Percentiles rank a stretch among this genome's conserved stretches.
These are phyloP conservation scores for Pheosia gnoma DNA, from an alignment of 2,888 invertebrate species.

Conservation along the genomic window DNA sequence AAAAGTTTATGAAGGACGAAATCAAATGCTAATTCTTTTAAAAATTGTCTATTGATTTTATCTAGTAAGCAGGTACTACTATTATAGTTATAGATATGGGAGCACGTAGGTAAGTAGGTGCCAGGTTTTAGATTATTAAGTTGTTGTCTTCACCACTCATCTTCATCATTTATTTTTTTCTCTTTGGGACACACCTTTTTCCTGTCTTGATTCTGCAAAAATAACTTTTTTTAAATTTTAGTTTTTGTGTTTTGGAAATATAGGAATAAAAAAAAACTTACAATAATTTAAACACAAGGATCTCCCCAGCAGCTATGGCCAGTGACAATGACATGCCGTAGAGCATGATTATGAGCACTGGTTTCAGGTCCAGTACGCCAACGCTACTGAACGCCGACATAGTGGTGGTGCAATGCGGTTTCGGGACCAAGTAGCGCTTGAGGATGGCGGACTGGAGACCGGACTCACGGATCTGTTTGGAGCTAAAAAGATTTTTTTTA, in stretches of 20 bases:
- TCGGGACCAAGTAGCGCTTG: slow-evolving; percentile 50
- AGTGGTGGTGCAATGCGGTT: slow-evolving; percentile 57
- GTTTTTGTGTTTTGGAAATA: too few species aligned
- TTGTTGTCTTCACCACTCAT: too few species aligned
- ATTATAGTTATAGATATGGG: too few species aligned
- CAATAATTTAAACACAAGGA: slow-evolving; percentile 42
- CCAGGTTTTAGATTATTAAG: too few species aligned
- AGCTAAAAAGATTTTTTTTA: slow-evolving; percentile 49
- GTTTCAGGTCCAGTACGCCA: slow-evolving; percentile 71
- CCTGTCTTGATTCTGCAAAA: slow-evolving; percentile 9
- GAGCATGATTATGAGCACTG: slow-evolving; percentile 70
- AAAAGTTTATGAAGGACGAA: neutral
- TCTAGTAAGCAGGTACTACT: too few species aligned
- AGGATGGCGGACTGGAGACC: slow-evolving; percentile 75
- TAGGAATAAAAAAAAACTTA: slow-evolving; percentile 13
- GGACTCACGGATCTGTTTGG: slow-evolving; percentile 80
- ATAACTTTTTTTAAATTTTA: too few species aligned
- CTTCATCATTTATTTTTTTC: neutral
- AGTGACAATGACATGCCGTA: slow-evolving; percentile 64
- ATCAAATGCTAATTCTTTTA: neutral
- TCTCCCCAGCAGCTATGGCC: slow-evolving; percentile 45
- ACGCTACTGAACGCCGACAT: slow-evolving; percentile 72
- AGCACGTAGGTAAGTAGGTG: too few species aligned
- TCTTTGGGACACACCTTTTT: slow-evolving; percentile 6
- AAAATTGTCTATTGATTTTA: too few species aligned